These are phyloP conservation scores for Zaprionus capensis DNA, from an alignment of 1,140 invertebrate species.

Conservation along the genomic window DNA sequence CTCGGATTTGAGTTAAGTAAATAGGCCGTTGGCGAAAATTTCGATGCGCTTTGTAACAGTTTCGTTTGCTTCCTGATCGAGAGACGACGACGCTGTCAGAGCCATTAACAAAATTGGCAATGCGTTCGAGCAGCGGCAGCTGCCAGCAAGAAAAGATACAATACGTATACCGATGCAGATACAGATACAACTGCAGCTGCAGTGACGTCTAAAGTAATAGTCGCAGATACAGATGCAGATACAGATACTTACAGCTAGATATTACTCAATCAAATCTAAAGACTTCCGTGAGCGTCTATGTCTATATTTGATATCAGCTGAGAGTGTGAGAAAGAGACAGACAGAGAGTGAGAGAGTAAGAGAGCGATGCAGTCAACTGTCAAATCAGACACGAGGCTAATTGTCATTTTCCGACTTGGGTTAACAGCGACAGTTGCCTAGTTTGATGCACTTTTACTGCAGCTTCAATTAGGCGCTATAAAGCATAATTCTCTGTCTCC, in stretches of 20 bases:
- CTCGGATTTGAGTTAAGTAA: slow-evolving; percentile 21
- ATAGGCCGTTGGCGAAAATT: slow-evolving; percentile 53
- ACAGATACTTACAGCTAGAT: slow-evolving; percentile 64
- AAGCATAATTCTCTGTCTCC: slow-evolving; percentile 54
- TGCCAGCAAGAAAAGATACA: slow-evolving; percentile 30
- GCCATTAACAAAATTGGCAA: slow-evolving; percentile 72
- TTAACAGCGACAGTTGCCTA: slow-evolving; percentile 50
- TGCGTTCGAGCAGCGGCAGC: slow-evolving; percentile 46
- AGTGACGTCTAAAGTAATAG: slow-evolving; percentile 7
- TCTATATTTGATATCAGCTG: slow-evolving; percentile 34
- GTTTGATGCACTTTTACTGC: slow-evolving; percentile 40
- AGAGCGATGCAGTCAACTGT: slow-evolving; percentile 70
- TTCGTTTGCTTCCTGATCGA: slow-evolving; percentile 67
- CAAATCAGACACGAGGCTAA: slow-evolving; percentile 68
- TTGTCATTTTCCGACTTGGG: slow-evolving; percentile 77
- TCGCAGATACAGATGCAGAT: slow-evolving; percentile 42
- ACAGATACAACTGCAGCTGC: slow-evolving; percentile 8
- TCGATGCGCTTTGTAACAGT: slow-evolving; percentile 64
- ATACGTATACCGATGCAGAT: slow-evolving; percentile 13
- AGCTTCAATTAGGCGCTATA: slow-evolving; percentile 56
- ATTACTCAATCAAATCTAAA: slow-evolving; percentile 77
- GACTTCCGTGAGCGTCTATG: slow-evolving; percentile 66
- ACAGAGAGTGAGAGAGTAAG: background rate
- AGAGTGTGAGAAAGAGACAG: background rate
- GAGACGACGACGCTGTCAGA: slow-evolving; percentile 56